A percentile compares a stretch with the other conserved stretches of the same genome.
phyloP scores from a whole-genome alignment of 2,888 invertebrate species.

The Saturnia japonica region DNA sequence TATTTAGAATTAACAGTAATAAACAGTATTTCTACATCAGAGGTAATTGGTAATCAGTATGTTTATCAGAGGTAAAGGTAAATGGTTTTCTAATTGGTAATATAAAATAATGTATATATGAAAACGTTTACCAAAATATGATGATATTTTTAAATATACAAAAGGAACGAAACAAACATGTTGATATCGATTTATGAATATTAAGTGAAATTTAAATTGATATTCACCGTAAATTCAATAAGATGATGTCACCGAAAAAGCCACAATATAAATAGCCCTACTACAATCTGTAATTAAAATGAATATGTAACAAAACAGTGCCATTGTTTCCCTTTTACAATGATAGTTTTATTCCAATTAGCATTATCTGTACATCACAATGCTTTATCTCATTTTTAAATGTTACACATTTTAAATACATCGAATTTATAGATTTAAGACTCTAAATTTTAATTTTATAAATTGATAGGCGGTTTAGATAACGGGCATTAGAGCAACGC shows the following conservation, averaged over 20 bases:
- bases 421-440: not conserved
- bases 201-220: not conserved
- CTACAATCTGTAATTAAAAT: not conserved
- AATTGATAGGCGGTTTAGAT: not conserved
- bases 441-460: too few relatives aligned
- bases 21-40: not conserved
- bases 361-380: constrained; percentile 23
- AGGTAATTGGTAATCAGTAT: too few relatives aligned
- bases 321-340: not conserved
- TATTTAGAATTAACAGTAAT: too few relatives aligned
- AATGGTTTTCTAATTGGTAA: too few relatives aligned
- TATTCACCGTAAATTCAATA: not conserved
- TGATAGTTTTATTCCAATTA: constrained; percentile 25
- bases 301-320: not conserved
- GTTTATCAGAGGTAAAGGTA: too few relatives aligned
- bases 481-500: not conserved
- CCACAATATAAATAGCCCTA: not conserved
- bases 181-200: not conserved
- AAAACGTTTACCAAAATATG: not conserved
- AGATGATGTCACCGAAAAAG: not conserved
- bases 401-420: not conserved
- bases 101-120: not conserved
- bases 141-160: not conserved
- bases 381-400: constrained; percentile 14
- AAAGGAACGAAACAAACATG: not conserved